These are phyloP conservation scores for Cerastis rubricosa DNA, from an alignment of 2,888 invertebrate genomes.

Conservation along the genomic window DNA sequence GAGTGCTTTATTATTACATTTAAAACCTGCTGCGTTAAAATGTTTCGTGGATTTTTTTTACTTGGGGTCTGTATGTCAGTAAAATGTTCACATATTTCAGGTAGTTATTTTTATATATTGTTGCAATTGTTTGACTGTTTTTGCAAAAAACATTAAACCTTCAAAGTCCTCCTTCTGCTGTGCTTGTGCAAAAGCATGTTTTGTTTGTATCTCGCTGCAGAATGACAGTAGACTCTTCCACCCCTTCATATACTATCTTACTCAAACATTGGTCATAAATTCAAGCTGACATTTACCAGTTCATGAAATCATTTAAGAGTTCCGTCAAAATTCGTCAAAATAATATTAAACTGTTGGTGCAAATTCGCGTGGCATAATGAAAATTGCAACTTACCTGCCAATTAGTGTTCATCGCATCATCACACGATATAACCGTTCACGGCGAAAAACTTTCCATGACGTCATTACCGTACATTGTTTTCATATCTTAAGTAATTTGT, in stretches of 20 bases:
- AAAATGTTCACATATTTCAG: neutral
- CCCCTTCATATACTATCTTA: neutral
- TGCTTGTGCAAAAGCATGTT: neutral
- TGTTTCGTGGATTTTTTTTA: conserved; percentile 72
- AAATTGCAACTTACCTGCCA: conserved; percentile 39
- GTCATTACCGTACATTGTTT: conserved; percentile 56
- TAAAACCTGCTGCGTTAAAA: conserved; percentile 76
- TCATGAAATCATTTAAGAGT: conserved; percentile 4
- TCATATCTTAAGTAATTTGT: conserved; percentile 72
- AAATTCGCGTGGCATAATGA: conserved; percentile 34
- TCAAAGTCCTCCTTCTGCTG: neutral
- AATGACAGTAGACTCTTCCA: neutral
- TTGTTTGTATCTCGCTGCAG: neutral
- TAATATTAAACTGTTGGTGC: neutral
- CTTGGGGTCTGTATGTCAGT: conserved; percentile 19
- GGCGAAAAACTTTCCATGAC: conserved; percentile 51
- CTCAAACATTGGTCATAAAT: neutral
- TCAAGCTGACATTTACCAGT: neutral
- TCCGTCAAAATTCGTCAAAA: neutral
- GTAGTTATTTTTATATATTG: neutral
- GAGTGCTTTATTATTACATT: conserved; percentile 86
- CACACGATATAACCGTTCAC: conserved; percentile 17
- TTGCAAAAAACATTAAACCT: neutral
- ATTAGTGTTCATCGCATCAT: conserved; percentile 44
- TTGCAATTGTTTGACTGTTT: neutral